These are phyloP conservation scores for Theodoxus fluviatilis DNA, from an alignment of 2,888 invertebrate genomes.

Conservation along the genomic window DNA sequence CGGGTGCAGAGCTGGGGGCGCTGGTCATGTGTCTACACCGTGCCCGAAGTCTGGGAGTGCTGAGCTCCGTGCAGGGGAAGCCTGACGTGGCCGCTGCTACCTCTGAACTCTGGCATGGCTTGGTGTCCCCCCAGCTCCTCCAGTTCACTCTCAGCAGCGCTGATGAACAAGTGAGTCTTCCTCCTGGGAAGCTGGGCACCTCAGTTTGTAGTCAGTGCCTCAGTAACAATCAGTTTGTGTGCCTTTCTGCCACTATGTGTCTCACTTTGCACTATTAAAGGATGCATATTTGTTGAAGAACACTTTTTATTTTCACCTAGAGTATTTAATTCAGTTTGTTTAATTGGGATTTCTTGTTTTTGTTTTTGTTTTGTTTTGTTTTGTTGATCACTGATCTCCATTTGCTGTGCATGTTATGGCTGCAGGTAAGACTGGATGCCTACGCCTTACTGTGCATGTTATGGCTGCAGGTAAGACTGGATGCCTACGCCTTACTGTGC, in stretches of 20 bases:
- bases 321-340: neutral
- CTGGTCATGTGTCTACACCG: conserved; percentile 57
- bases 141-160: conserved; percentile 71
- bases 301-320: neutral
- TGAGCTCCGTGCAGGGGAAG: conserved; percentile 27
- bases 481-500: too few species aligned
- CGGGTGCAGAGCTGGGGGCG: conserved; percentile 38
- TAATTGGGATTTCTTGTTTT: neutral
- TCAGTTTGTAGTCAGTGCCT: too few species aligned
- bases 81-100: neutral
- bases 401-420: too few species aligned
- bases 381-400: too few species aligned
- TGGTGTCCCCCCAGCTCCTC: conserved; percentile 69
- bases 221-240: too few species aligned
- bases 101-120: conserved; percentile 69
- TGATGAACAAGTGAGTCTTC: conserved; percentile 71
- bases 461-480: too few species aligned
- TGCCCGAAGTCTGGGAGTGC: conserved; percentile 50
- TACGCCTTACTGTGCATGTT: too few species aligned
- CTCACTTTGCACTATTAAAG: neutral
- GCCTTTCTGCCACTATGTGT: neutral
- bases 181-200: too few species aligned
- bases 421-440: too few species aligned
- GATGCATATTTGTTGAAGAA: neutral
- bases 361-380: conserved; percentile 23